These are phyloP conservation scores for Drosophila repletoides DNA, from an alignment of 1,140 invertebrate genomes.

Conservation along the genomic window DNA sequence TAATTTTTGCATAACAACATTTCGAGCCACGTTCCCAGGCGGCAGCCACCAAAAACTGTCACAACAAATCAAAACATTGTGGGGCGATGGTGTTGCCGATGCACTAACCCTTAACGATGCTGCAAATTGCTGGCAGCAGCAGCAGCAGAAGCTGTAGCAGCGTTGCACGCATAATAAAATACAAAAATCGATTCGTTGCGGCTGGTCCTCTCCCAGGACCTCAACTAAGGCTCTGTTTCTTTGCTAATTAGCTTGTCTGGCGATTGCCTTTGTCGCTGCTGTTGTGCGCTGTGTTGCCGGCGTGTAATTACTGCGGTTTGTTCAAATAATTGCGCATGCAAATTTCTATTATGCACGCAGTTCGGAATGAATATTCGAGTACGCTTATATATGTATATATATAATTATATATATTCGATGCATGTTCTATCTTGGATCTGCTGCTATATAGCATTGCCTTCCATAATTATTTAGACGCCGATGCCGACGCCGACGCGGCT, in stretches of 20 bases:
- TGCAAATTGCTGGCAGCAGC: slow-evolving; percentile 62
- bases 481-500: neutral
- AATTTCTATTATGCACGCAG: slow-evolving; percentile 73
- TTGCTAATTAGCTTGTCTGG: slow-evolving; percentile 74
- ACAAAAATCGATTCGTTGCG: slow-evolving; percentile 70
- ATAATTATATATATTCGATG: slow-evolving; percentile 43
- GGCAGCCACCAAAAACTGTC: slow-evolving; percentile 48
- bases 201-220: slow-evolving; percentile 29
- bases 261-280: slow-evolving; percentile 22
- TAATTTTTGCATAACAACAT: slow-evolving; percentile 82
- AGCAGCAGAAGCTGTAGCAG: slow-evolving; percentile 6
- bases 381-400: slow-evolving; percentile 18
- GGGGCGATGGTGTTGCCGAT: slow-evolving; percentile 28
- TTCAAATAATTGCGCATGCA: slow-evolving; percentile 81
- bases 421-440: slow-evolving; percentile 78
- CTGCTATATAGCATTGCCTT: slow-evolving; percentile 55
- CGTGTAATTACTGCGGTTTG: slow-evolving; percentile 76
- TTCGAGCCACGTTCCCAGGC: slow-evolving; percentile 32
- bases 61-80: slow-evolving; percentile 76
- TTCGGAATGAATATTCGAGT: neutral
- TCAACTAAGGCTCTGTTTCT: slow-evolving; percentile 31
- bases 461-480: slow-evolving; percentile 73
- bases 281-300: slow-evolving; percentile 57
- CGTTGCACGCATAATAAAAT: slow-evolving; percentile 66
- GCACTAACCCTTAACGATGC: slow-evolving; percentile 70